Percentiles rank a stretch among this genome's conserved stretches.
Evolutionary conservation across 37 sponge, comb jelly and placozoan genomes (phyloP).

Genomic region (Aplysina aerophoba): DNA sequence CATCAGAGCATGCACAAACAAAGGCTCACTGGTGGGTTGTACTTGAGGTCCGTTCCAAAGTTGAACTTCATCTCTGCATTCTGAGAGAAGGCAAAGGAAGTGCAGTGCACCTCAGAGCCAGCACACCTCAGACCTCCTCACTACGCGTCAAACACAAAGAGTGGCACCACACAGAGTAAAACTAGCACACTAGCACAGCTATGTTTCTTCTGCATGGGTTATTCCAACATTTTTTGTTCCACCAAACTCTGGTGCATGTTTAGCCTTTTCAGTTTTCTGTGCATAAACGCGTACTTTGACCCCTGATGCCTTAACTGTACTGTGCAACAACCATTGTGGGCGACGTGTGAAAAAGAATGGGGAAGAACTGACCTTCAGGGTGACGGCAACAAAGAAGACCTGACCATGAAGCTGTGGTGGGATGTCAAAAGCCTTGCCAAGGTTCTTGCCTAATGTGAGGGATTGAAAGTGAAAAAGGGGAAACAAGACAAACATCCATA

Average conservation of each 20-base stretch:
- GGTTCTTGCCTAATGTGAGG: constrained; percentile 31
- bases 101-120: constrained; percentile 6
- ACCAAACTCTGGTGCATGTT: too few species aligned
- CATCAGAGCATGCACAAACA: background rate
- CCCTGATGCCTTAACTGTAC: too few species aligned
- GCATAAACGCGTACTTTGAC: too few species aligned
- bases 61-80: constrained; percentile 94
- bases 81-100: constrained; percentile 53
- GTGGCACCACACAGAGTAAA: too few species aligned
- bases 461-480: background rate
- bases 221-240: too few species aligned
- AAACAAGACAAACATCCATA: too few species aligned
- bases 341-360: constrained; percentile 38
- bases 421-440: constrained; percentile 91
- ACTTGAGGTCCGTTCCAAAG: constrained; percentile 83
- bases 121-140: constrained; percentile 29
- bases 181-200: too few species aligned
- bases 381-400: constrained; percentile 90
- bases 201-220: too few species aligned
- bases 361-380: constrained; percentile 71
- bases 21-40: constrained; percentile 49
- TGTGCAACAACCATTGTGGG: too few species aligned
- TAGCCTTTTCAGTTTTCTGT: too few species aligned
- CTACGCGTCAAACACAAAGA: too few species aligned
- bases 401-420: constrained; percentile 57